Evolutionary conservation across 2,888 invertebrate species (phyloP).

Genomic region (Cheilosia vulpina): DNA sequence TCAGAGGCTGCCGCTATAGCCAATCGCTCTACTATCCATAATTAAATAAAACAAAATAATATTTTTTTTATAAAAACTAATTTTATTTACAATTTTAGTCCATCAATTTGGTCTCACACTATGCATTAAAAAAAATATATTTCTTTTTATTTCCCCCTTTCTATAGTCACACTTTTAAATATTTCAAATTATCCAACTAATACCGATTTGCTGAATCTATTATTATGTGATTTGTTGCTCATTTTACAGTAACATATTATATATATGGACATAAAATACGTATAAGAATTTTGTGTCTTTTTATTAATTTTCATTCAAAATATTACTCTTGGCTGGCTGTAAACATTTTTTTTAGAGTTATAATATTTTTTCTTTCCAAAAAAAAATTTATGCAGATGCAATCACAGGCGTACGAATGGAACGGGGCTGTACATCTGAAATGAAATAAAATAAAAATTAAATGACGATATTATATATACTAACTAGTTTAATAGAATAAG

Average conservation of each 20-base stretch:
- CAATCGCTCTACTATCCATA: not conserved
- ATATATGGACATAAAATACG: slow-evolving; percentile 67
- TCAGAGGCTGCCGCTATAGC: no score
- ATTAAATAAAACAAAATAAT: not conserved
- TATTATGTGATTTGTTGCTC: slow-evolving; percentile 41
- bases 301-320: slow-evolving; percentile 44
- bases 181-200: slow-evolving; percentile 62
- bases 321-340: slow-evolving; percentile 61
- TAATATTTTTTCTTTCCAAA: slow-evolving; percentile 12
- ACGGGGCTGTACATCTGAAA: slow-evolving; percentile 91
- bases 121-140: slow-evolving; percentile 53
- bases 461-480: no score
- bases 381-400: slow-evolving; percentile 85
- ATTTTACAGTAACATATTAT: slow-evolving; percentile 73
- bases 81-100: slow-evolving; percentile 74
- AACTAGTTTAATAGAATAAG: no score
- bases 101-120: slow-evolving; percentile 73
- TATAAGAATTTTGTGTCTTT: slow-evolving; percentile 68
- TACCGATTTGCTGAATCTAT: slow-evolving; percentile 68
- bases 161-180: slow-evolving; percentile 56
- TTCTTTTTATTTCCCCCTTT: slow-evolving; percentile 38
- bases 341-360: slow-evolving; percentile 36
- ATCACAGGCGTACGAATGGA: slow-evolving; percentile 90
- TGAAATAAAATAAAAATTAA: slow-evolving; percentile 46
- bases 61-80: slow-evolving; percentile 72